phyloP scores from a whole-genome alignment of 2,888 invertebrate species.

The Drosophila buzzatii region DNA sequence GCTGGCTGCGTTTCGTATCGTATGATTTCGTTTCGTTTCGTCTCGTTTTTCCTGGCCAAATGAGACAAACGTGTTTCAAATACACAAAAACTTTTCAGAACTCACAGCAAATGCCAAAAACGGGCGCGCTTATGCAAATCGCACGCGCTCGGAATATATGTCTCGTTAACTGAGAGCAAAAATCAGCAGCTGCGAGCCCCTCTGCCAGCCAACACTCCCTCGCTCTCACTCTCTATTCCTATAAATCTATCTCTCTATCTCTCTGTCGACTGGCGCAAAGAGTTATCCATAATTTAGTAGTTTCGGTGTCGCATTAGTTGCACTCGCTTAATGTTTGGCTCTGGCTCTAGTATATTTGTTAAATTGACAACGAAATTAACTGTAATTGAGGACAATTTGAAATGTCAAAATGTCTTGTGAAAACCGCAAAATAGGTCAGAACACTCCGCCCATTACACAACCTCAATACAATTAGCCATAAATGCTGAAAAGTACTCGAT shows the following conservation, averaged over 20 bases:
- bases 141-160: conserved; percentile 43
- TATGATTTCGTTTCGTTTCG: conserved; percentile 11
- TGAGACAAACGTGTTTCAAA: conserved; percentile 78
- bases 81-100: conserved; percentile 49
- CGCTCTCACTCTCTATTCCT: neutral
- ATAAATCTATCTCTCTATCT: neutral
- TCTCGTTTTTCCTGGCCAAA: conserved; percentile 69
- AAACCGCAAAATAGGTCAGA: conserved; percentile 59
- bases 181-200: neutral
- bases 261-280: conserved; percentile 10
- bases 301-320: conserved; percentile 31
- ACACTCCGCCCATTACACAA: conserved; percentile 10
- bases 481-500: conserved; percentile 34
- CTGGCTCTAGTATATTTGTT: conserved; percentile 29
- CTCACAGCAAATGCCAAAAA: conserved; percentile 39
- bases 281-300: conserved; percentile 23
- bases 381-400: conserved; percentile 70
- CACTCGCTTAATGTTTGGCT: conserved; percentile 6
- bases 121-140: conserved; percentile 74
- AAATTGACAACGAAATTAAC: conserved; percentile 49
- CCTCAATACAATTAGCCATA: conserved; percentile 31
- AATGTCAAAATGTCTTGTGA: conserved; percentile 62
- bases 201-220: conserved; percentile 2
- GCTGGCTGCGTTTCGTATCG: conserved; percentile 16
- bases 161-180: conserved; percentile 7